phyloP scores from a whole-genome alignment of 2,888 invertebrate genomes.

The Hedya salicella region DNA sequence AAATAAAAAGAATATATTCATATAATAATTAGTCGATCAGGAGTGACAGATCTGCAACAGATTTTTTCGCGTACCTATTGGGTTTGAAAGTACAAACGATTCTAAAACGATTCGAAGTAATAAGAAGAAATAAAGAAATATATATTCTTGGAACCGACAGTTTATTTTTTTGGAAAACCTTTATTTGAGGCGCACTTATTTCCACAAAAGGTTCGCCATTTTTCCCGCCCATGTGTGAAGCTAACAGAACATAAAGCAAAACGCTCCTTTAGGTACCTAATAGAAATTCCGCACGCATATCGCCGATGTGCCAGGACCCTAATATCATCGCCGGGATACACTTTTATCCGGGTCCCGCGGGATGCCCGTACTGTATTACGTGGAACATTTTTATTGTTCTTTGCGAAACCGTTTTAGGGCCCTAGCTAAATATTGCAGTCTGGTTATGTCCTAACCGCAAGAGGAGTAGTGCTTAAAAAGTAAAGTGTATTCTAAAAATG shows the following conservation, averaged over 20 bases:
- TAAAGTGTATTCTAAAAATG: no score
- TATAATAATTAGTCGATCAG: no score
- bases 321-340: constrained; percentile 62
- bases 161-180: no score
- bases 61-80: no score
- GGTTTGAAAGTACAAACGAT: no score
- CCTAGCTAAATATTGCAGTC: constrained; percentile 23
- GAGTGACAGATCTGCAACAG: no score
- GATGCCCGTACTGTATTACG: constrained; percentile 40
- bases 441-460: not conserved
- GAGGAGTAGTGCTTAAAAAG: not conserved
- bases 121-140: no score
- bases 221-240: constrained; percentile 45
- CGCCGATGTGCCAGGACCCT: constrained; percentile 67
- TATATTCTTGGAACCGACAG: no score
- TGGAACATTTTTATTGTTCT: constrained; percentile 43
- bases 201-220: constrained; percentile 8
- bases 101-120: no score
- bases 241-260: constrained; percentile 68
- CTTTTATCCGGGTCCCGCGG: constrained; percentile 56
- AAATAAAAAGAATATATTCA: no score
- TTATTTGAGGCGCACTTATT: not conserved
- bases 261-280: constrained; percentile 70
- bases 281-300: constrained; percentile 75
- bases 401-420: constrained; percentile 33